These are phyloP conservation scores for Nomada ruficornis DNA, from an alignment of 2,888 invertebrate genomes.

Conservation along the genomic window DNA sequence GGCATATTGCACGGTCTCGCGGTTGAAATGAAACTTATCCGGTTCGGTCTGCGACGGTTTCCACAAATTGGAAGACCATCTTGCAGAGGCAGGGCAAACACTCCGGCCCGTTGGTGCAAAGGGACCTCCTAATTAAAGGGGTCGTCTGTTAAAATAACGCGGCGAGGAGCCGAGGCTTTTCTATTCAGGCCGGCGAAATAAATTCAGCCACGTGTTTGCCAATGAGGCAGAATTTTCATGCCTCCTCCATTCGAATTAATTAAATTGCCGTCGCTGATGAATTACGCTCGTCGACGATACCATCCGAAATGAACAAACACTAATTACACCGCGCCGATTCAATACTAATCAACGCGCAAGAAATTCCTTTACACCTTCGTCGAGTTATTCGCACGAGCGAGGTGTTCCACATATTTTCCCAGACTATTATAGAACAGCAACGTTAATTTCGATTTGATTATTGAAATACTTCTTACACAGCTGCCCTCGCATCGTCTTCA, in stretches of 20 bases:
- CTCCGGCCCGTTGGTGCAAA: constrained; percentile 36
- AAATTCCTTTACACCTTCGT: no score
- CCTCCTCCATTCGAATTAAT: constrained; percentile 37
- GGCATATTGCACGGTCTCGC: not conserved
- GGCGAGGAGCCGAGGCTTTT: constrained; percentile 2
- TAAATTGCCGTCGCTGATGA: constrained; percentile 31
- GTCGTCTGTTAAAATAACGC: constrained; percentile 51
- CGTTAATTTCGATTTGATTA: no score
- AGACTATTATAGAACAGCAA: no score
- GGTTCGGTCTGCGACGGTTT: constrained; percentile 23
- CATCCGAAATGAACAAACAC: not conserved
- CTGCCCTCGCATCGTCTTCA: not conserved
- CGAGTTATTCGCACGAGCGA: no score
- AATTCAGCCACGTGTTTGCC: constrained; percentile 46
- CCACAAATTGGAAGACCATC: constrained; percentile 48
- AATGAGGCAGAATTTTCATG: constrained; percentile 13
- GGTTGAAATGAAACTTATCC: constrained; percentile 49
- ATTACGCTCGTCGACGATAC: not conserved
- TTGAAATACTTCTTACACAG: no score
- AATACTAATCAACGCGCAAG: not conserved
- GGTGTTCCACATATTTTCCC: no score
- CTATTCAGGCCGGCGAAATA: constrained; percentile 37
- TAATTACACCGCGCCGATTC: not conserved
- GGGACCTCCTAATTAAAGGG: constrained; percentile 57
- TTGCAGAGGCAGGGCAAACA: constrained; percentile 46